Evolutionary conservation across 2,113 vertebrate species (phyloP), one percentile per base, ranked within the genome.

Genomic region (Dromaius novaehollandiae): DNA sequence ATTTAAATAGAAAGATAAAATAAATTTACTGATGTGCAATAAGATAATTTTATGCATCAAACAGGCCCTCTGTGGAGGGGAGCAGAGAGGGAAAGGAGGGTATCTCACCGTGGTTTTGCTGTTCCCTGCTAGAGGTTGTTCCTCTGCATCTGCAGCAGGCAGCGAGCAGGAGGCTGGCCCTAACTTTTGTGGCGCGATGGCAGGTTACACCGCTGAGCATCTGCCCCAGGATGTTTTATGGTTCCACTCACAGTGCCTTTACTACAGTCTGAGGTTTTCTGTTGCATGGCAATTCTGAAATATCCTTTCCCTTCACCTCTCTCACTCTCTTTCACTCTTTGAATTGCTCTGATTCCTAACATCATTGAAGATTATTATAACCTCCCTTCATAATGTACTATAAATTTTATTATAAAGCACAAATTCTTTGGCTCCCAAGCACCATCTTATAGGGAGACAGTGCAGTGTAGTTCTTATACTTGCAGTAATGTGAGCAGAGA

Each of bases 351-450:
- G 53, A 94, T 97, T 98, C 97, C 97, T 96, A 97, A 97, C 97
- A 95, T 97, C 96, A 93, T 36, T 86, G 97, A 97, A 95, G 96
- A 97, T 97, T 98, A 97, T 98, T 97, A 97, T 98, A 98, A 98
- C 97, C 97, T 97, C 71, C 68, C 92, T 96, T 97, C 24, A 36
- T 96, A 98, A 94, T 6, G 16, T 95, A 94, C 97, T 96, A 97
- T 98, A 98, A 97, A 97, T 98, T 98, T 98, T 97, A 97, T 97
- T 97, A 97, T 96, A 97, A 98, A 97, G 96, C 95, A 86, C 92
- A 86, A 95, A 95, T 98, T 98, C 95, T 92, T 96, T 2, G 38
- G 94, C 96, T 98, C 95, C 97, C 95, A 96, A 97, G 97, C 96
- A 97, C 97, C 96, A 85, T 97, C 96, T 97, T 96, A 25, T 55